These are phyloP conservation scores for Tetanocera ferruginea DNA, from an alignment of 2,888 invertebrate genomes.

Conservation along the genomic window DNA sequence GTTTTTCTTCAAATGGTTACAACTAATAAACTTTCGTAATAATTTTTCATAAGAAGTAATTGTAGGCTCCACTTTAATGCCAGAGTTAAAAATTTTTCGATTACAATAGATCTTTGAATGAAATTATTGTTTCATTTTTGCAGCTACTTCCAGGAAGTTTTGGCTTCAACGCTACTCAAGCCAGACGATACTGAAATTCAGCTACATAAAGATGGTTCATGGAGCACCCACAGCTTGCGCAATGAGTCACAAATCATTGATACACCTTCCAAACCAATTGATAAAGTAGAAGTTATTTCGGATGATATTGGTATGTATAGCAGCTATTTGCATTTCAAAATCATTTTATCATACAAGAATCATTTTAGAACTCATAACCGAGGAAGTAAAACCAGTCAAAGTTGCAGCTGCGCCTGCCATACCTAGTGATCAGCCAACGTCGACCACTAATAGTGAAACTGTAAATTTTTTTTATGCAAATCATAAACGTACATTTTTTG, in stretches of 20 bases:
- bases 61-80: no score
- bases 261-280: slow-evolving; percentile 70
- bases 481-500: neutral
- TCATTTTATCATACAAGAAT: slow-evolving; percentile 11
- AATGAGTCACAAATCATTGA: slow-evolving; percentile 74
- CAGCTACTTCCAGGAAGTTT: slow-evolving; percentile 87
- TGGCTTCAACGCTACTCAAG: slow-evolving; percentile 78
- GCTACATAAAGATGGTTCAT: slow-evolving; percentile 85
- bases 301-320: slow-evolving; percentile 79
- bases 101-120: no score
- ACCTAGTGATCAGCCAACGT: slow-evolving; percentile 66
- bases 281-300: slow-evolving; percentile 79
- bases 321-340: neutral
- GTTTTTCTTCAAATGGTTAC: no score
- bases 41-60: no score
- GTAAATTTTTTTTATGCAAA: slow-evolving; percentile 52
- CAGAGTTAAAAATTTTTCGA: no score
- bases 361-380: slow-evolving; percentile 60
- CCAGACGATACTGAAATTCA: slow-evolving; percentile 85
- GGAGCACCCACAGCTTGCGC: slow-evolving; percentile 81
- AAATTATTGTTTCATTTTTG: neutral
- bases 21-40: no score
- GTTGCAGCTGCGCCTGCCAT: slow-evolving; percentile 55
- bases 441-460: slow-evolving; percentile 69
- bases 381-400: slow-evolving; percentile 63